Evolutionary conservation across 2,113 vertebrate genomes (phyloP).

Genomic region (Aleadryas rufinucha): DNA sequence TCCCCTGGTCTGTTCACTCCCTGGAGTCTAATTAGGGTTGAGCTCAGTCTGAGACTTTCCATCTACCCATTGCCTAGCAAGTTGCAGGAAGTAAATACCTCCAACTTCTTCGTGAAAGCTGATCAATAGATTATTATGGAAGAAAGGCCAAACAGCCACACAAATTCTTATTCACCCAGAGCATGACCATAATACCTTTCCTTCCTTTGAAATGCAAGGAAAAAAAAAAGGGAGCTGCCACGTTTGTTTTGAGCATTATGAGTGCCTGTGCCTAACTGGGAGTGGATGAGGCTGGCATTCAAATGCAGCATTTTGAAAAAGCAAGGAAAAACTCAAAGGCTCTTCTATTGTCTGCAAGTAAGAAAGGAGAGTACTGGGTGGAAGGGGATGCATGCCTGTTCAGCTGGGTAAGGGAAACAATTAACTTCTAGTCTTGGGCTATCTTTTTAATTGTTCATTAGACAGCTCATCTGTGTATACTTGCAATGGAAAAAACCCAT

Average conservation of each 20-base stretch:
- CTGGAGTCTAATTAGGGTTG: constrained; percentile 19
- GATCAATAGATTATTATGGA: not conserved
- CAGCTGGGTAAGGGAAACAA: not conserved
- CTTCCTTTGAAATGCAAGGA: not conserved
- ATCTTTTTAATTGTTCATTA: constrained; percentile 33
- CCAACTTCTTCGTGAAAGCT: not conserved
- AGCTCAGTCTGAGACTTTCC: not conserved
- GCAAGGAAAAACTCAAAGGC: not conserved
- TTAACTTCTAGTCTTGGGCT: not conserved
- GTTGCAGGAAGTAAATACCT: not conserved
- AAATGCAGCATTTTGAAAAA: not conserved
- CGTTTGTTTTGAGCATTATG: not conserved
- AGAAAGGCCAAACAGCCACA: not conserved
- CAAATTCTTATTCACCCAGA: not conserved
- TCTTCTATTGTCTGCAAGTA: not conserved
- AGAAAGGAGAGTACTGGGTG: not conserved
- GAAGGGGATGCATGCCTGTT: not conserved
- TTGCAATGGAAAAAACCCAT: not conserved
- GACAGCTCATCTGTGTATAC: not conserved
- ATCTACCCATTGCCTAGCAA: not conserved
- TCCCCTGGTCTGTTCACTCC: not conserved
- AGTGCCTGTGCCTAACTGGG: not conserved
- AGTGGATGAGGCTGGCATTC: not conserved
- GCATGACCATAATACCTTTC: not conserved
- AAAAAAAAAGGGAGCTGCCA: not conserved